Conservation (phyloP, 1,140 invertebrate genomes). For the Papilio dardanus region DNA sequence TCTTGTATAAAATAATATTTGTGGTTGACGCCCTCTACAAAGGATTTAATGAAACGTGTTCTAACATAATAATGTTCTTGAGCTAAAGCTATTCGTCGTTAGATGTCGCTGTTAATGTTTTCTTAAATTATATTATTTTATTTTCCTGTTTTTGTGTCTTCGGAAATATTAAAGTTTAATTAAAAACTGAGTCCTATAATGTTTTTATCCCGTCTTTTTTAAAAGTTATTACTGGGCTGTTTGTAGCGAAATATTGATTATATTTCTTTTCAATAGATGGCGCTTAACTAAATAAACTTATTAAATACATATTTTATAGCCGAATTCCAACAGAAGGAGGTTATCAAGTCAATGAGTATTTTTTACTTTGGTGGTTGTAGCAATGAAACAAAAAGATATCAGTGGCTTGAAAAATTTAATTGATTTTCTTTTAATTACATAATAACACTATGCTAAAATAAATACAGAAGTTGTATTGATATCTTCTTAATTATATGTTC, state of each 20-base stretch:
- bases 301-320: too few relatives aligned
- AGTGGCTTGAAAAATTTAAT: constrained; percentile 82
- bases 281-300: too few relatives aligned
- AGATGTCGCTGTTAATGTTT: background rate
- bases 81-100: background rate
- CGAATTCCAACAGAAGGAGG: too few relatives aligned
- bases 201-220: too few relatives aligned
- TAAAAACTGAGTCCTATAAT: too few relatives aligned
- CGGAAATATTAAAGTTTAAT: background rate
- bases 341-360: too few relatives aligned
- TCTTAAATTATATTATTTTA: background rate
- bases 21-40: background rate
- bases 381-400: constrained; percentile 53
- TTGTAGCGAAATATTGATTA: background rate
- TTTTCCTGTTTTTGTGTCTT: background rate
- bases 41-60: background rate
- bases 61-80: background rate
- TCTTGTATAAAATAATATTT: too few relatives aligned
- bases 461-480: constrained; percentile 76
- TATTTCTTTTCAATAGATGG: background rate
- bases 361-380: too few relatives aligned
- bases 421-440: constrained; percentile 79
- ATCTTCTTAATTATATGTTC: constrained; percentile 73
- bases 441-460: constrained; percentile 79
- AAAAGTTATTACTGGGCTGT: background rate